Evolutionary conservation across 2,797 vertebrate species (phyloP).

Genomic region (Gallinago solitaria): DNA sequence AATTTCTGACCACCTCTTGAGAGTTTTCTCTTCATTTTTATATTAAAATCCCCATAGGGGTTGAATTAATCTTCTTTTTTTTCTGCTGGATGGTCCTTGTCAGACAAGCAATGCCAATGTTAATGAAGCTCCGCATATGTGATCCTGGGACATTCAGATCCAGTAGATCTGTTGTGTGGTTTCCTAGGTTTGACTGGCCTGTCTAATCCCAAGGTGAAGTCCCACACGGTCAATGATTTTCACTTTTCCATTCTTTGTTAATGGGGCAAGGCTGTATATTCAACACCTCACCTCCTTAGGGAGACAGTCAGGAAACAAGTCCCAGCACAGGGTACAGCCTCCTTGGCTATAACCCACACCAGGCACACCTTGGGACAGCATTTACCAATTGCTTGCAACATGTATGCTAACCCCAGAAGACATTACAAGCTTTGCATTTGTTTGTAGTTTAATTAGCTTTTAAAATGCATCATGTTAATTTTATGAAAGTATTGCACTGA

Average conservation of each 20-base stretch:
- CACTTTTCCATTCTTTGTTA: not conserved
- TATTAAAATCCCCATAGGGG: not conserved
- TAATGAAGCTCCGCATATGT: not conserved
- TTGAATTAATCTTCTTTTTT: not conserved
- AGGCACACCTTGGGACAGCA: not conserved
- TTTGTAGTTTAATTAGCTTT: not conserved
- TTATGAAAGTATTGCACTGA: not conserved
- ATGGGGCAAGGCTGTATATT: not conserved
- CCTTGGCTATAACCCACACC: not conserved
- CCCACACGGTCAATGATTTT: not conserved
- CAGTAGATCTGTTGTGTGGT: not conserved
- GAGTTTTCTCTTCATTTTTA: not conserved
- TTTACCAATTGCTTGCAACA: not conserved
- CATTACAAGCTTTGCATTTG: not conserved
- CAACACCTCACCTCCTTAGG: not conserved
- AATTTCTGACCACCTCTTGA: not conserved
- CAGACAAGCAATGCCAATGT: not conserved
- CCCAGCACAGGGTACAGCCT: not conserved
- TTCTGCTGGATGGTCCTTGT: not conserved
- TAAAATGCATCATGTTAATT: not conserved
- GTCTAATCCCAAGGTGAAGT: not conserved
- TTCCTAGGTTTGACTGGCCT: not conserved
- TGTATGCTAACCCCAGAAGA: not conserved
- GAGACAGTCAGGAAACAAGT: not conserved
- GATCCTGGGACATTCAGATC: not conserved